These are phyloP conservation scores for Hermatobates lingyangjiaoensis DNA, from an alignment of 1,140 invertebrate species.

Conservation along the genomic window DNA sequence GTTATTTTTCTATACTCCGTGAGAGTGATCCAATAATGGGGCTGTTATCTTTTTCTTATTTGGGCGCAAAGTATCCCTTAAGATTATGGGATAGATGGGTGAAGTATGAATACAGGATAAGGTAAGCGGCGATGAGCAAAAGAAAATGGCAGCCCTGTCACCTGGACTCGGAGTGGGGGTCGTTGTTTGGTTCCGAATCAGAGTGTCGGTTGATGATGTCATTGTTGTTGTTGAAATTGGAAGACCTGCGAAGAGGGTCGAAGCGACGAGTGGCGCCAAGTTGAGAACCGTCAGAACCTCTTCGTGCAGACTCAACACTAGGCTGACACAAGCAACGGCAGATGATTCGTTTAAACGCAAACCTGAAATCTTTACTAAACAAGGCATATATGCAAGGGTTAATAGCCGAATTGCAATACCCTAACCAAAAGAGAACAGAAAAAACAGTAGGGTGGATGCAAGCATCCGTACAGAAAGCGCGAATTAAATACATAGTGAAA, in stretches of 20 bases:
- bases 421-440: constrained; percentile 87
- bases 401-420: constrained; percentile 88
- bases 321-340: constrained; percentile 53
- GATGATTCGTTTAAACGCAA: constrained; percentile 79
- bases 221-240: constrained; percentile 17
- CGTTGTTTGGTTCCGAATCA: constrained; percentile 30
- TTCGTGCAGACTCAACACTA: constrained; percentile 20
- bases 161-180: constrained; percentile 29
- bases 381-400: constrained; percentile 85
- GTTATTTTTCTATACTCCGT: no score
- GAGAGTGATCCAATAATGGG: no score
- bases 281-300: constrained; percentile 46
- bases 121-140: neutral
- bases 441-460: constrained; percentile 66
- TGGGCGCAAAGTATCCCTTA: neutral
- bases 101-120: neutral
- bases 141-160: constrained; percentile 23
- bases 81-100: neutral
- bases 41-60: no score
- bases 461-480: constrained; percentile 52
- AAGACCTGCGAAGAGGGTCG: constrained; percentile 3
- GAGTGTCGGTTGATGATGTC: constrained; percentile 11
- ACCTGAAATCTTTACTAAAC: constrained; percentile 80
- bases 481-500: constrained; percentile 78
- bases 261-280: constrained; percentile 17